These are phyloP conservation scores for Gallinago stenura DNA, from an alignment of 2,797 vertebrate genomes.

Conservation along the genomic window DNA sequence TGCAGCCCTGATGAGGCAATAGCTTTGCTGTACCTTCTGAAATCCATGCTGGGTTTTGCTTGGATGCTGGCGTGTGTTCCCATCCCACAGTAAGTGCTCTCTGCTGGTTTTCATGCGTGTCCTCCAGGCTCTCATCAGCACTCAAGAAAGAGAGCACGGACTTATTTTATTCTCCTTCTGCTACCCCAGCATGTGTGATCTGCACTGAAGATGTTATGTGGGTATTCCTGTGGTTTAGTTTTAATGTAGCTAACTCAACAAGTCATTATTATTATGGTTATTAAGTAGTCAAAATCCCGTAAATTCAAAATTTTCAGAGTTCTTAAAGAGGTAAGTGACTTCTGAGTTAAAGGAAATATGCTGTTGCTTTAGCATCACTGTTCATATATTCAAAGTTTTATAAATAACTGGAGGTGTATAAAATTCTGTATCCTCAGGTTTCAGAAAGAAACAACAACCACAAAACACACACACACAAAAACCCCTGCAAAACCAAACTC, in stretches of 20 bases:
- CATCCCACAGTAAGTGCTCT: background rate
- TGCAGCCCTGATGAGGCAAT: rapidly evolving
- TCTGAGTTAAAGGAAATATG: background rate
- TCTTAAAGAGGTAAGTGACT: background rate
- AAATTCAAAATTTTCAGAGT: background rate
- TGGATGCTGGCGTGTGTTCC: background rate
- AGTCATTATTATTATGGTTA: background rate
- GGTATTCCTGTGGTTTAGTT: background rate
- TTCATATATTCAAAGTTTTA: background rate
- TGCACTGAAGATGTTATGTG: background rate
- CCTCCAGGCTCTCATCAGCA: background rate
- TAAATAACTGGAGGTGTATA: background rate
- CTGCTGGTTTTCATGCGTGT: rapidly evolving
- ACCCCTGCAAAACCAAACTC: background rate
- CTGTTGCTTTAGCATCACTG: background rate
- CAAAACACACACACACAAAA: background rate
- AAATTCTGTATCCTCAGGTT: background rate
- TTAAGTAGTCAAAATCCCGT: background rate
- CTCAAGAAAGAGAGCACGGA: background rate
- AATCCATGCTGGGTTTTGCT: background rate
- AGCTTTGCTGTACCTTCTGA: background rate
- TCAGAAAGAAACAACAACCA: background rate
- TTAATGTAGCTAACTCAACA: background rate
- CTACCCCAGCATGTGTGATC: background rate
- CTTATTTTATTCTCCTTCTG: background rate